Evolutionary conservation across 2,888 invertebrate genomes (phyloP), one percentile per base, ranked within the genome.

Genomic region (Drosophila mayaguana): DNA sequence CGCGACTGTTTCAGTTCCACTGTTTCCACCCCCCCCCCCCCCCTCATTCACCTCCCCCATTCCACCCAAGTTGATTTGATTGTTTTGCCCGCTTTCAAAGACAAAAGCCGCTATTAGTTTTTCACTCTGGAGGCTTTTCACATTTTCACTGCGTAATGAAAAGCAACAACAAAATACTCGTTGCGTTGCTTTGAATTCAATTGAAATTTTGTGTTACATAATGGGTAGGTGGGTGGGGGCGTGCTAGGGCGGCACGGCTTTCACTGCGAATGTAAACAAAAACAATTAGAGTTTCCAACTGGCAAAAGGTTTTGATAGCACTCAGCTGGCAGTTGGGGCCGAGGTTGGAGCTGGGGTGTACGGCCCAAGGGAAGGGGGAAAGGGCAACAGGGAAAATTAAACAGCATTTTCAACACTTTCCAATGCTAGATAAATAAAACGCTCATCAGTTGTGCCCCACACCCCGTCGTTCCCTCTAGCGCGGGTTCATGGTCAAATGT

Each of bases 331-430:
- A 18, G 34, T 42, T n/a, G 45, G 18, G 18, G 14, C 3, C 11
- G 2, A 11, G 20, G 32, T 57, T 22, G 34, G 20, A 48, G 65
- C 50, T 42, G 46, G 45, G 62, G 38, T 36, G 22, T 22, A 3
- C 8, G 12, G 22, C 1, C 7, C 20, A 14, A 14, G 7, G 22
- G 14, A 22, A 43, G 2, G 43, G n/a, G n/a, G 7, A 18, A 28
- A 38, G 18, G 25, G 36, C 6, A 22, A 45, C 16, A 25, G 38
- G 28, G 22, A 63, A 73, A 80, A 56, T 64, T 73, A 83, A 81
- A 76, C 74, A 81, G 63, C 56, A 75, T 72, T 81, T 83, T 86
- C 80, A 84, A 87, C 84, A 84, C 87, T 86, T 86, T 72, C 40
- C 59, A 67, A 56, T 62, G 54, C 9, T 63, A 80, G 72, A 80